Conservation (phyloP, 2,888 invertebrate species). For the Dascillus cervinus region DNA sequence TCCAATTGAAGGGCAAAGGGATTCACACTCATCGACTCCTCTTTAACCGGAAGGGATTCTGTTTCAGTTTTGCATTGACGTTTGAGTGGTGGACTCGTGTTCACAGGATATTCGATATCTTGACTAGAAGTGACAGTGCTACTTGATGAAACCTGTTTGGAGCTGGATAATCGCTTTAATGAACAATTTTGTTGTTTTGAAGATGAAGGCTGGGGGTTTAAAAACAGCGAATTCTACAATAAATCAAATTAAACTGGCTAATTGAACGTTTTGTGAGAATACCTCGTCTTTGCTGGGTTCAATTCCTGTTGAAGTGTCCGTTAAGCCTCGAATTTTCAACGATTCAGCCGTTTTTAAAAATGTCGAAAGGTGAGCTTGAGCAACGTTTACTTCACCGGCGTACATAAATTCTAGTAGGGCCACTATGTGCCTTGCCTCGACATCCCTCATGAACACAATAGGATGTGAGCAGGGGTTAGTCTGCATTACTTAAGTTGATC, state of each 20-base stretch:
- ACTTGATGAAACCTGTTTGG: slow-evolving; percentile 30
- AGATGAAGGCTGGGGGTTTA: slow-evolving; percentile 28
- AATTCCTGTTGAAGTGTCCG: slow-evolving; percentile 49
- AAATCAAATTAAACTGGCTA: too few species aligned
- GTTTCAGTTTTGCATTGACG: slow-evolving; percentile 30
- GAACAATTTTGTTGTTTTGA: slow-evolving; percentile 14
- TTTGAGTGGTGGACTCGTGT: slow-evolving; percentile 29
- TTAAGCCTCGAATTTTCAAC: slow-evolving; percentile 69
- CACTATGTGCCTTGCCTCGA: slow-evolving; percentile 68
- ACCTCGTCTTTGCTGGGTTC: slow-evolving; percentile 46
- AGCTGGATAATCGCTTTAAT: slow-evolving; percentile 20
- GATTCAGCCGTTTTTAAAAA: slow-evolving; percentile 74
- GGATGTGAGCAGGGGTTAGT: slow-evolving; percentile 80
- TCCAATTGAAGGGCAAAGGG: slow-evolving; percentile 33
- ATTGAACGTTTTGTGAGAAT: too few species aligned
- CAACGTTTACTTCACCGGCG: slow-evolving; percentile 76
- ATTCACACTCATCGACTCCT: slow-evolving; percentile 30
- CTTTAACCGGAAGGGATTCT: slow-evolving; percentile 12
- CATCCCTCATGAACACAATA: slow-evolving; percentile 78
- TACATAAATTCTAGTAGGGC: slow-evolving; percentile 80
- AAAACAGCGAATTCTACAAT: slow-evolving; percentile 26
- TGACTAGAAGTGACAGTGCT: slow-evolving; percentile 40
- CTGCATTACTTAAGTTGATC: slow-evolving; percentile 39
- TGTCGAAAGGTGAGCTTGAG: slow-evolving; percentile 67
- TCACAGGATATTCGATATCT: slow-evolving; percentile 26